Conservation (phyloP, 2,797 vertebrate genomes). For the Enteromius anoplus region DNA sequence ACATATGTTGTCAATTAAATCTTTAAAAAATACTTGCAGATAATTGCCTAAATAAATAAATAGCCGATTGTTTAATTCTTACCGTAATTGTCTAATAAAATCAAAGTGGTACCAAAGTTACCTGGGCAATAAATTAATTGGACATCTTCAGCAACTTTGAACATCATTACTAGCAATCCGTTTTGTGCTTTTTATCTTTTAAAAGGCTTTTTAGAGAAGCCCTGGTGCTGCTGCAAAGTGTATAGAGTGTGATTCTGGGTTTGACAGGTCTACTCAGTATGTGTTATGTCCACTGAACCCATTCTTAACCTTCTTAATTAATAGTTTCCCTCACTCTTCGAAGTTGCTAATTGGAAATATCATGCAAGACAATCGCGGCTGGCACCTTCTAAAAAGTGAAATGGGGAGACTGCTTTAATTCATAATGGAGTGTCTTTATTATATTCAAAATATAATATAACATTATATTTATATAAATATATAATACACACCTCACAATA, state of each 20-base stretch:
- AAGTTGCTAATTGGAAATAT: slow-evolving; percentile 64
- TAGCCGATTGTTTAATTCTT: background rate
- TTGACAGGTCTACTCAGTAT: slow-evolving; percentile 62
- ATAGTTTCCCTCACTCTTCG: slow-evolving; percentile 65
- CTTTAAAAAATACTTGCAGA: background rate
- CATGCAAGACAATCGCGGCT: slow-evolving; percentile 56
- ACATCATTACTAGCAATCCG: background rate
- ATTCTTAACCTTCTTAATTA: slow-evolving; percentile 72
- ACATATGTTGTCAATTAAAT: background rate
- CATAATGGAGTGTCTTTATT: background rate
- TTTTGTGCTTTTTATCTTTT: background rate
- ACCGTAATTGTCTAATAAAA: background rate
- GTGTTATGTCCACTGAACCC: slow-evolving; percentile 64
- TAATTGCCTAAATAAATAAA: background rate
- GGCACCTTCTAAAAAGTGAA: slow-evolving; percentile 15
- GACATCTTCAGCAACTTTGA: background rate
- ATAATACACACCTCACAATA: background rate
- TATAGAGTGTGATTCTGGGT: slow-evolving; percentile 60
- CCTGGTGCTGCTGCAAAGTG: slow-evolving; percentile 63
- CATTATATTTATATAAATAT: too few relatives aligned
- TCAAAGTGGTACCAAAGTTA: background rate
- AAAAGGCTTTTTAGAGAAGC: slow-evolving; percentile 47
- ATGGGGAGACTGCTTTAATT: background rate
- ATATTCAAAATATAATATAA: background rate
- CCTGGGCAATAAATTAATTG: background rate